Conservation (phyloP, 2,113 vertebrate genomes). For the Malurus alboscapulatus region DNA sequence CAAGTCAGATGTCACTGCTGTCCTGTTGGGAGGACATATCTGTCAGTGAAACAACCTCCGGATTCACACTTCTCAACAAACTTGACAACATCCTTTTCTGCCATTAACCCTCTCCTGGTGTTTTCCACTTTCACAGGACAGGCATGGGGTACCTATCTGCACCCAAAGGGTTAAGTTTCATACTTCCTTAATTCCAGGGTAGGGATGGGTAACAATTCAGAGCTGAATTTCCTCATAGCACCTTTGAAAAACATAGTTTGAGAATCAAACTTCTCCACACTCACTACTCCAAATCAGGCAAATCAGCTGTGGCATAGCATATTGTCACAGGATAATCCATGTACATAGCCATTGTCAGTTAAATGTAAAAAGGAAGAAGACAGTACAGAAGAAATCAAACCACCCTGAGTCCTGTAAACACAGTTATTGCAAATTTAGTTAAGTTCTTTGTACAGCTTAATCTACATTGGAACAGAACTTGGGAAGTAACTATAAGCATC, state of each 20-base stretch:
- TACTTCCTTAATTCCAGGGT: neutral
- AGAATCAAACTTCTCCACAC: neutral
- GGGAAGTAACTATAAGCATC: neutral
- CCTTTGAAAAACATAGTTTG: neutral
- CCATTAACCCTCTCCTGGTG: neutral
- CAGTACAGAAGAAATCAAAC: neutral
- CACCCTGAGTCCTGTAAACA: neutral
- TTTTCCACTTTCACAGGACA: neutral
- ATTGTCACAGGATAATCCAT: neutral
- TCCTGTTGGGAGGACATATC: neutral
- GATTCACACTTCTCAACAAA: constrained; percentile 3
- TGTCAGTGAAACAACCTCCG: neutral
- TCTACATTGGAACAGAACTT: neutral
- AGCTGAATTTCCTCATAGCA: neutral
- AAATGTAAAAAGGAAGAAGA: neutral
- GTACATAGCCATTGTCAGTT: neutral
- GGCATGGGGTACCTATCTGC: neutral
- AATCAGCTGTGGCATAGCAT: neutral
- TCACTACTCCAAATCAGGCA: neutral
- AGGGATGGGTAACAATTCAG: neutral
- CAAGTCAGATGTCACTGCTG: neutral
- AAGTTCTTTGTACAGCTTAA: neutral
- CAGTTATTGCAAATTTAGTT: neutral
- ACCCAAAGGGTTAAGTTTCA: neutral
- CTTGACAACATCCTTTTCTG: neutral